phyloP scores from a whole-genome alignment of 2,888 invertebrate species.

The Pasiphila rectangulata region DNA sequence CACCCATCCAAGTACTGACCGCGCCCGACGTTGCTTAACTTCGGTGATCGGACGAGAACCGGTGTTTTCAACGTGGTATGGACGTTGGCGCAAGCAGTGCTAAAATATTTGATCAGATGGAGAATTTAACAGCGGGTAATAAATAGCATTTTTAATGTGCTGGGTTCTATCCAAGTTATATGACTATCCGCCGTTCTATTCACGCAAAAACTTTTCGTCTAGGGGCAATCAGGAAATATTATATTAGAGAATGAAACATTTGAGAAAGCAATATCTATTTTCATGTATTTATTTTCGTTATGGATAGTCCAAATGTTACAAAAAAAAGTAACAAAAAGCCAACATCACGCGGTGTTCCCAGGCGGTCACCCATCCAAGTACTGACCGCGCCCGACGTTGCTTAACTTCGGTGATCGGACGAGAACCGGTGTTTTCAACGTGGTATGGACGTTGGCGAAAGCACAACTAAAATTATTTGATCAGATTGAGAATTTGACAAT shows the following conservation, averaged over 20 bases:
- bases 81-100: slow-evolving; percentile 19
- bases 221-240: no score
- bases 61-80: slow-evolving; percentile 59
- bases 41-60: slow-evolving; percentile 72
- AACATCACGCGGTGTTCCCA: slow-evolving; percentile 60
- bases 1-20: slow-evolving; percentile 72
- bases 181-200: no score
- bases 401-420: slow-evolving; percentile 73
- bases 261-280: no score
- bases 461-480: background rate
- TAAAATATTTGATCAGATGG: background rate
- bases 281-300: no score
- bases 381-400: slow-evolving; percentile 69
- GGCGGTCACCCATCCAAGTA: slow-evolving; percentile 72
- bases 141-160: no score
- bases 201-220: no score
- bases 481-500: no score
- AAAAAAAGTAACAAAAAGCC: slow-evolving; percentile 21
- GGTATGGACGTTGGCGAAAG: slow-evolving; percentile 37
- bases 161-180: no score
- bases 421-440: slow-evolving; percentile 67
- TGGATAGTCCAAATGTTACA: background rate
- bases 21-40: slow-evolving; percentile 70
- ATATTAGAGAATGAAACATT: no score
- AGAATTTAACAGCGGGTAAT: no score